These are phyloP conservation scores for Dendrocincla tyrannina DNA, from an alignment of 2,797 vertebrate genomes.

Conservation along the genomic window DNA sequence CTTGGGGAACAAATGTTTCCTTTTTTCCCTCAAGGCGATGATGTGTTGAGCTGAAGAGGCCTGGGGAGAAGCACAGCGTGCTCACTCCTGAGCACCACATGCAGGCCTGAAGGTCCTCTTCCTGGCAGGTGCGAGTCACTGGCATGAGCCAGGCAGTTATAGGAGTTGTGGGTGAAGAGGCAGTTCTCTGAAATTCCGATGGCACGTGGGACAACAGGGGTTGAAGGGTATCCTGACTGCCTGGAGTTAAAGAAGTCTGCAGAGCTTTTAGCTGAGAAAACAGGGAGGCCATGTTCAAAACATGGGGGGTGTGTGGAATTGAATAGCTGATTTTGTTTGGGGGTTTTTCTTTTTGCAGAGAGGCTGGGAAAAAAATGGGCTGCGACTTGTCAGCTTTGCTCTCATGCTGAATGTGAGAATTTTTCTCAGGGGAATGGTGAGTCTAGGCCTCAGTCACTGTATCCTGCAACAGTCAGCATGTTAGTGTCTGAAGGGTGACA, in stretches of 20 bases:
- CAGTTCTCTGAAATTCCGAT: neutral
- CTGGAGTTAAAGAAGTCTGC: neutral
- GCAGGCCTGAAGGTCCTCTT: neutral
- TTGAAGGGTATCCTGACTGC: neutral
- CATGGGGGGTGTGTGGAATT: neutral
- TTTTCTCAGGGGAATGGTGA: neutral
- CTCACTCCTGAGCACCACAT: neutral
- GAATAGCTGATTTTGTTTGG: neutral
- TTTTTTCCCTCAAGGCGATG: neutral
- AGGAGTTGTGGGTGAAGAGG: neutral
- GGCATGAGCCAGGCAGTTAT: neutral
- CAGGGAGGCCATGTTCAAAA: neutral
- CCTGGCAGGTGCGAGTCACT: neutral
- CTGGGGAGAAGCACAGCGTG: neutral
- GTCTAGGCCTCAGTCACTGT: rapidly evolving
- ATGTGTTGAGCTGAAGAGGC: neutral
- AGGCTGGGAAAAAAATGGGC: neutral
- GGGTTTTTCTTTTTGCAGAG: neutral
- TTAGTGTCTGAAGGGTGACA: neutral
- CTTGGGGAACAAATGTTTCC: neutral
- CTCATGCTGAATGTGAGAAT: rapidly evolving
- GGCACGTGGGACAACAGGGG: rapidly evolving
- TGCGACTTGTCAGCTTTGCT: neutral
- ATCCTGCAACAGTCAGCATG: neutral
- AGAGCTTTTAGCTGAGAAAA: neutral